A percentile compares a stretch with the other conserved stretches of the same genome.
Conservation (phyloP, 2,797 vertebrate species). For the Pteronotus mesoamericanus region DNA sequence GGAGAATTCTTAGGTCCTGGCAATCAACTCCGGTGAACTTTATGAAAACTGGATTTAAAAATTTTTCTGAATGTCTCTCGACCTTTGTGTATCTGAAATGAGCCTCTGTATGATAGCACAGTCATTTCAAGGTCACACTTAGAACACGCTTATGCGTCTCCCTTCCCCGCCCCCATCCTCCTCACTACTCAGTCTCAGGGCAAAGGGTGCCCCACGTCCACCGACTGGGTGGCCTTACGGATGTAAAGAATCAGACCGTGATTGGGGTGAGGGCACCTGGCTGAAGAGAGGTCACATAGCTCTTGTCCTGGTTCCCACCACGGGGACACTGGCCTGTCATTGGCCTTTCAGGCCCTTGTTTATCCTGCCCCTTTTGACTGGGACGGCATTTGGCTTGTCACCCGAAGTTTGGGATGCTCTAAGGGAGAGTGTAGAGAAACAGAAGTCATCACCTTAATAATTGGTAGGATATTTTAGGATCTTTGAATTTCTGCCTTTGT, state of each 20-base stretch:
- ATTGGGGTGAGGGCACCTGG: background rate
- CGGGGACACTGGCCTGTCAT: background rate
- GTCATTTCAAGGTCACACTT: background rate
- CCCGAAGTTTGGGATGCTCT: background rate
- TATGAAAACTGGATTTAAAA: background rate
- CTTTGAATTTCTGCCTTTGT: background rate
- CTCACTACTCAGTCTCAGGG: background rate
- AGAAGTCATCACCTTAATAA: background rate
- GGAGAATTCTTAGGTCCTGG: background rate
- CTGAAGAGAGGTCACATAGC: background rate
- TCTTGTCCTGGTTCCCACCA: background rate
- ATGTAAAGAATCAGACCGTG: background rate
- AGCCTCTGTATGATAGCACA: background rate
- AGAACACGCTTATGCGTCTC: background rate
- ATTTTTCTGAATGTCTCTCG: background rate
- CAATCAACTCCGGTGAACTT: background rate
- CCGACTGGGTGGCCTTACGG: background rate
- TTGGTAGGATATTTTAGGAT: background rate
- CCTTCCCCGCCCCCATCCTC: fast-evolving
- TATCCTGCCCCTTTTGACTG: background rate
- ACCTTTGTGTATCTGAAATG: background rate
- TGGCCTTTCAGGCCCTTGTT: background rate
- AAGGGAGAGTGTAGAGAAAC: background rate
- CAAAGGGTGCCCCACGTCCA: fast-evolving
- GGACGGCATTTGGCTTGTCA: background rate